A percentile compares a stretch with the other conserved stretches of the same genome.
phyloP scores from a whole-genome alignment of 2,113 vertebrate species.

The Carollia perspicillata region DNA sequence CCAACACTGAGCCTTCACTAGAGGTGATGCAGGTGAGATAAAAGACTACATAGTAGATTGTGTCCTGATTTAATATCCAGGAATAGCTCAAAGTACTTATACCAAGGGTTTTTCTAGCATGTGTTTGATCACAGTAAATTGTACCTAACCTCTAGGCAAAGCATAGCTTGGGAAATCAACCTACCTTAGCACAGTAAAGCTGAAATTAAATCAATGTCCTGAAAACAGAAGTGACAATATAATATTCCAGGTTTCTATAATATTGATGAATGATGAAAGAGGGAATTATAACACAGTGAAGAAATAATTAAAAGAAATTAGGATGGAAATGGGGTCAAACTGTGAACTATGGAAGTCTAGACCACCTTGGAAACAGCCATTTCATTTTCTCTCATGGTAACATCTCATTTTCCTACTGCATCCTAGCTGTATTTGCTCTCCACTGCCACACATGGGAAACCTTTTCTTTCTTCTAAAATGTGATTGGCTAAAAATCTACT shows the following conservation, averaged over 20 bases:
- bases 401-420: background rate
- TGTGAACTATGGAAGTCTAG: background rate
- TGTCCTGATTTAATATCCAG: background rate
- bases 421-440: background rate
- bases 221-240: background rate
- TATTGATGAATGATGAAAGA: background rate
- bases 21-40: background rate
- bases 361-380: background rate
- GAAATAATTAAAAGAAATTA: conserved; percentile 14
- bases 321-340: background rate
- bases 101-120: background rate
- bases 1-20: background rate
- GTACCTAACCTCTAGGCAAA: background rate
- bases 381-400: background rate
- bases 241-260: background rate
- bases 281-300: background rate
- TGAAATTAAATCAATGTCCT: background rate
- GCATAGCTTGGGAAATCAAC: conserved; percentile 13
- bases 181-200: background rate
- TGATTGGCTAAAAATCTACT: background rate
- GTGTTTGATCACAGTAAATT: background rate
- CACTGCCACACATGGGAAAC: background rate
- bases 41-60: background rate
- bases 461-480: background rate
- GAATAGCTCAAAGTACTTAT: background rate